Evolutionary conservation across 2,797 vertebrate genomes (phyloP), one percentile per base, ranked within the genome.

Genomic region (Sebastes diploproa): DNA sequence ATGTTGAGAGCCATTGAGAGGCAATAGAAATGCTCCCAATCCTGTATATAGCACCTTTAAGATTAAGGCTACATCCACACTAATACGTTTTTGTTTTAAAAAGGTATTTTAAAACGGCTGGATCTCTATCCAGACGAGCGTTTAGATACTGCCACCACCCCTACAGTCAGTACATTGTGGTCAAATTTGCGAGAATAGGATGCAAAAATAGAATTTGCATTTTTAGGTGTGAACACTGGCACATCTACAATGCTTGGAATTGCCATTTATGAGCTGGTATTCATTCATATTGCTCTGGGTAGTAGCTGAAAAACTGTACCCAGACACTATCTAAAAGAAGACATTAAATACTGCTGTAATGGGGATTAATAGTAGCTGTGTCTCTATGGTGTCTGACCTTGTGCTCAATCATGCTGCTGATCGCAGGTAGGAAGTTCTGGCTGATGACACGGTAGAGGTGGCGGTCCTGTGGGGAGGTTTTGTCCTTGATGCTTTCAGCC

Each of bases 391-490:
- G 56, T 84, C 95, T 88, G 86, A 98, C 98, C 97, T 98, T 99
- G 95, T 98, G 97, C 80, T 98, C 96, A 73, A 99, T 98, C 98
- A 99, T 99, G 94, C 94, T 98, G 94, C 97, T 97, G 93, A 99
- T 99, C 94, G 99, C 98, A 0, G 98, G 98, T 86, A 99, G 95
- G 95, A 99, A 99, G 94, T 99, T 98, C 91, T 99, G 97, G 82
- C 96, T 98, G 94, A 99, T 96, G 89, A 99, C 96, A 79, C 97
- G 98, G 92, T 98, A 96, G 80, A 99, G 97, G 89, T 99, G 98
- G 36, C 97, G 95, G 87, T 99, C 98, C 92, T 98, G 95, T 65
- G 97, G 95, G 79, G 97, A 97, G 70, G 94, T 94, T 91, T 97
- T 97, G 92, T 98, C 97, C 95, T 97, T 97, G 88, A 99, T 97